These are phyloP conservation scores for Urocitellus parryii DNA, from an alignment of 2,113 vertebrate genomes.

Conservation along the genomic window DNA sequence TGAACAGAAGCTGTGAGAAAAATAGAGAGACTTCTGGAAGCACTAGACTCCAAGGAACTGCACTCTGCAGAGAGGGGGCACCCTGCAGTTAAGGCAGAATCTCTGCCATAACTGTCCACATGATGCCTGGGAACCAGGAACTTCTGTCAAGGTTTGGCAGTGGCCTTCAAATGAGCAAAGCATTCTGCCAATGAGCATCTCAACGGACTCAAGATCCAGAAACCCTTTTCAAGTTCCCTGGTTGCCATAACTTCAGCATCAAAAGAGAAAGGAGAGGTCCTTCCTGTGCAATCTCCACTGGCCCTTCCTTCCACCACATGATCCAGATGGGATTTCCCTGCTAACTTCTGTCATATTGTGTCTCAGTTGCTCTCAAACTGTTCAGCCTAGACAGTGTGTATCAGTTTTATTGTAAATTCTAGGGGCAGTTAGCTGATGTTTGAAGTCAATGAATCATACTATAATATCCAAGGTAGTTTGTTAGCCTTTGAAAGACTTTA, in stretches of 20 bases:
- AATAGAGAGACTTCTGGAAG: background rate
- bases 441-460: background rate
- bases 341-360: background rate
- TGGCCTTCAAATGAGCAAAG: background rate
- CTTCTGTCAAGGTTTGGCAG: background rate
- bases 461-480: background rate
- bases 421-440: background rate
- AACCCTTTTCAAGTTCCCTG: background rate
- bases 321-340: background rate
- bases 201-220: background rate
- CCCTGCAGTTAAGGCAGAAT: background rate
- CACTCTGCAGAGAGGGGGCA: background rate
- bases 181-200: background rate
- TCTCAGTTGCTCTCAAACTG: background rate
- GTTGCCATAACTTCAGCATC: background rate
- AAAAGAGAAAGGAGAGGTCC: background rate
- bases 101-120: background rate
- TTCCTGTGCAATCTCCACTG: background rate
- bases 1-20: background rate
- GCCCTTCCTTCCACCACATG: background rate
- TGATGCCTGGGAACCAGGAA: background rate
- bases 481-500: background rate
- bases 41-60: background rate
- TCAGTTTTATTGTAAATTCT: background rate
- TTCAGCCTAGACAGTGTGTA: background rate